phyloP scores from a whole-genome alignment of 2,797 vertebrate species.

The Brachymystax lenok region DNA sequence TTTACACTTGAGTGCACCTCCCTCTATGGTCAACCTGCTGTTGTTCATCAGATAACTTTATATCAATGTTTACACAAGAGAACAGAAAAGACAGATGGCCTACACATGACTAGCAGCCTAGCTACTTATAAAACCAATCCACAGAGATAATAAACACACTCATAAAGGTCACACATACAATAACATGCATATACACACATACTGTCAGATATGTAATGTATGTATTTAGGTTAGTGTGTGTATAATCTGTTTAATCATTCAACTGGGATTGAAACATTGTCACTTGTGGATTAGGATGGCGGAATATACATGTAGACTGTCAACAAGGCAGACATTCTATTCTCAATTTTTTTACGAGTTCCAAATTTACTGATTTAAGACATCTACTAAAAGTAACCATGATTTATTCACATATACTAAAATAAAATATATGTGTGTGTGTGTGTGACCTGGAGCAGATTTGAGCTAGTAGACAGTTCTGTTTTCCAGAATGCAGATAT shows the following conservation, averaged over 20 bases:
- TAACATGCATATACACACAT: conserved; percentile 27
- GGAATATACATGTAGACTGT: too few relatives aligned
- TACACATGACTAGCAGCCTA: neutral
- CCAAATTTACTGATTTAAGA: neutral
- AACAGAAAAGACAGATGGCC: neutral
- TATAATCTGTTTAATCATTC: too few relatives aligned
- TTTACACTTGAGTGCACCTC: neutral
- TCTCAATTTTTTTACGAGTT: neutral
- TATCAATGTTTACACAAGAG: neutral
- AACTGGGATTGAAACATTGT: neutral
- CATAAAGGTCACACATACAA: conserved; percentile 7
- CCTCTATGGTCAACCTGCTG: neutral
- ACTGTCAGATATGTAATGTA: too few relatives aligned
- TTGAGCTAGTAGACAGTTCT: neutral
- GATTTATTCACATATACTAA: too few relatives aligned
- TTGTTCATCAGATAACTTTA: neutral
- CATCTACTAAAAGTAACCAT: too few relatives aligned
- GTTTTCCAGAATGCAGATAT: conserved; percentile 41
- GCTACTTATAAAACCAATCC: neutral
- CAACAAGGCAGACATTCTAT: neutral
- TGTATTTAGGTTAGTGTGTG: too few relatives aligned
- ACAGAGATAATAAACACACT: neutral
- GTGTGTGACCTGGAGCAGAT: too few relatives aligned
- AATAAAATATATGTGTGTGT: too few relatives aligned
- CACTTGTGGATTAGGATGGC: neutral